phyloP scores from a whole-genome alignment of 2,888 invertebrate species.

The Drosophila villosipedis region DNA sequence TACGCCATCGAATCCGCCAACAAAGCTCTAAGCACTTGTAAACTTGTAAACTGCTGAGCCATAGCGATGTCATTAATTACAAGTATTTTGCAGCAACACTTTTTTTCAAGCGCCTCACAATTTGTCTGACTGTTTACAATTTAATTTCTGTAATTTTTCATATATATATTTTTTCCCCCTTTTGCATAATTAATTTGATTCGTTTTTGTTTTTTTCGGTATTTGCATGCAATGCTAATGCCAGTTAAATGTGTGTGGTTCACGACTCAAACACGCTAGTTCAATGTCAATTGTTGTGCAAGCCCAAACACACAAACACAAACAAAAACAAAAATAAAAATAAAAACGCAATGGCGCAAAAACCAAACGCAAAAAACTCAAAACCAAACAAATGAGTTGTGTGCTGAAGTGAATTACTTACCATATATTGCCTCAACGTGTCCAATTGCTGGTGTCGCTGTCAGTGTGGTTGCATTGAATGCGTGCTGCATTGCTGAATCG shows the following conservation, averaged over 20 bases:
- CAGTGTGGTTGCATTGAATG: conserved; percentile 22
- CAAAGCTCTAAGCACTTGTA: conserved; percentile 44
- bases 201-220: conserved; percentile 14
- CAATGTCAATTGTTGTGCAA: conserved; percentile 69
- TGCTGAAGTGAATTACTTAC: conserved; percentile 59
- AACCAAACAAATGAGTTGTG: conserved; percentile 23
- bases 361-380: conserved; percentile 18
- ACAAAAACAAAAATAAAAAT: conserved; percentile 29
- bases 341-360: conserved; percentile 9
- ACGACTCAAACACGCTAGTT: conserved; percentile 55
- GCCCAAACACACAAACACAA: conserved; percentile 22
- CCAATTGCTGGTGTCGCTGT: conserved; percentile 10
- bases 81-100: conserved; percentile 39
- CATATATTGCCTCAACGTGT: conserved; percentile 51
- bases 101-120: conserved; percentile 34
- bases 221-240: conserved; percentile 42
- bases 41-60: conserved; percentile 71
- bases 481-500: conserved; percentile 21
- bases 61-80: conserved; percentile 70
- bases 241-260: conserved; percentile 36
- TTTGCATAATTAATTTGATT: conserved; percentile 45
- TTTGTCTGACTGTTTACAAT: conserved; percentile 56
- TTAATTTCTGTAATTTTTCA: conserved; percentile 51
- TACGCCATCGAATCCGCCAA: conserved; percentile 50
- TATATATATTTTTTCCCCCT: conserved; percentile 1